Evolutionary conservation across 37 sponge, comb jelly and placozoan species (phyloP), one percentile per base, ranked within the genome.

Genomic region (Aphrocallistes beatrix): DNA sequence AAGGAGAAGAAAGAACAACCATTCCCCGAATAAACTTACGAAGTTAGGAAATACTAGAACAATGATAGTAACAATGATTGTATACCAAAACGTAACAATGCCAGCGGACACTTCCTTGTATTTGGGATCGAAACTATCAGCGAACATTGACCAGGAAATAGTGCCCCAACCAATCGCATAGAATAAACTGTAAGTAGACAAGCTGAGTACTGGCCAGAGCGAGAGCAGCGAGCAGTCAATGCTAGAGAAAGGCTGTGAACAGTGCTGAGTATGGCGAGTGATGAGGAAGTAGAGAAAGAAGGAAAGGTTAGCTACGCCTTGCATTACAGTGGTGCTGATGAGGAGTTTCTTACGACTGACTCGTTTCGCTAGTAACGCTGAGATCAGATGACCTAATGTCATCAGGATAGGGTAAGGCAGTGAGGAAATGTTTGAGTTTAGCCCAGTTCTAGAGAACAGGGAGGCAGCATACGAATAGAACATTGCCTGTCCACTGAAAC

Each of bases 61-160:
- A 13, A 60, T 60, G n/a, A 19, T 32, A 19, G 75, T 19, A 8
- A 60, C 3, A 19, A 60, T 28, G 6, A 60, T 32, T 60, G 75
- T 30, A 60, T 60, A 60, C 1, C 10, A 60, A 32, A 60, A 13
- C 21, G 75, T 60, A 25, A 60, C 75, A 25, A 60, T 19, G 3
- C 75, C 75, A 60, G 75, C 75, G 10, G 75, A 60, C n/a, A 60
- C 21, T 60, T 60, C 75, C 21, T 60, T 60, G 34, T 60, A 60
- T 19, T 60, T 60, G 3, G 75, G 75, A 60, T 60, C 75, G 75
- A 60, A 60, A 6, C 25, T 60, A 60, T 60, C 75, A 8, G 75
- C 21, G 34, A 25, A 60, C 21, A 13, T 6, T 28, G 75, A 25
- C 75, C 75, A 60, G 21, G 75, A 21, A 32, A 60, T 60, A 19